These are phyloP conservation scores for Phylloscopus collybita DNA, from an alignment of 2,797 vertebrate species.

Conservation along the genomic window DNA sequence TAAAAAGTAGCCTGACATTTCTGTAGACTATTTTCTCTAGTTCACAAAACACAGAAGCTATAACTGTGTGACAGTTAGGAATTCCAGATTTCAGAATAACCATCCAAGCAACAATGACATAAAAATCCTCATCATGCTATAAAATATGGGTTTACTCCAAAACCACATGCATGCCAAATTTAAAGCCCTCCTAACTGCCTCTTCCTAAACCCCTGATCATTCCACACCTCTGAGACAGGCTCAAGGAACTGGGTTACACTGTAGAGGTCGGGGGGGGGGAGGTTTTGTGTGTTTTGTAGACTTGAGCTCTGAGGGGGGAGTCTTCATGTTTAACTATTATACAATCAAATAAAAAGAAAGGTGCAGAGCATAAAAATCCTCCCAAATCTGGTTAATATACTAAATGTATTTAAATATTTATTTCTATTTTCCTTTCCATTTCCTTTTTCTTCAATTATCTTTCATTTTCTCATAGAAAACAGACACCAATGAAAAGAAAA, in stretches of 20 bases:
- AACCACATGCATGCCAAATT: not conserved
- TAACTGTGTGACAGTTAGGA: not conserved
- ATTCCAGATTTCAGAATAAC: not conserved
- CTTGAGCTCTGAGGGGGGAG: not conserved
- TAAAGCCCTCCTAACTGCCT: not conserved
- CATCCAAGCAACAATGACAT: not conserved
- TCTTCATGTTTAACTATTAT: not conserved
- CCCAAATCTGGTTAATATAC: not conserved
- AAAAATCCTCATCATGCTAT: not conserved
- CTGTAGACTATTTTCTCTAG: not conserved
- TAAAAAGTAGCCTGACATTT: not conserved
- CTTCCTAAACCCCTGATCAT: not conserved
- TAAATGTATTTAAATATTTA: not conserved
- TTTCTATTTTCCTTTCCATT: not conserved
- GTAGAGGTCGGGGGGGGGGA: not conserved
- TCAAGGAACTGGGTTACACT: not conserved
- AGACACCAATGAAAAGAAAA: not conserved
- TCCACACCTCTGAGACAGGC: not conserved
- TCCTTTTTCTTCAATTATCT: not conserved
- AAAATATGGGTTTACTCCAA: not conserved
- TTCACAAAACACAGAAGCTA: not conserved
- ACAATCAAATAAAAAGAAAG: not conserved
- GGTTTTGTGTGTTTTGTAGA: not conserved
- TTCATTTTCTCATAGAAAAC: not conserved
- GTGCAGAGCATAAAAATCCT: rapidly evolving